Percentiles rank a stretch among this genome's conserved stretches.
Evolutionary conservation across 1,140 invertebrate species (phyloP).

Genomic region (Bemisia tabaci): DNA sequence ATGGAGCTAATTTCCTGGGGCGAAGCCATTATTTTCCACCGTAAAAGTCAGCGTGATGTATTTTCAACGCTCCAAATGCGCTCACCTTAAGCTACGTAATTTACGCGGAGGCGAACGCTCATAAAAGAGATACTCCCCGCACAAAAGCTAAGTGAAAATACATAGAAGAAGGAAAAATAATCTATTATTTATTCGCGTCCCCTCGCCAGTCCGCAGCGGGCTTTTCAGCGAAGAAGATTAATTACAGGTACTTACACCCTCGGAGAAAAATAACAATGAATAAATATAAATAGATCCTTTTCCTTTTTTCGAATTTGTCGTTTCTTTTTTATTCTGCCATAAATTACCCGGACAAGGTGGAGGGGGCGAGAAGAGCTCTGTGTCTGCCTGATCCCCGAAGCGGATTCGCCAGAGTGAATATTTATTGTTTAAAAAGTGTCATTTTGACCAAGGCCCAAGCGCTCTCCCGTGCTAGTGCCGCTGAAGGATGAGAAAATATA

Average conservation of each 20-base stretch:
- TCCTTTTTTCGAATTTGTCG: neutral
- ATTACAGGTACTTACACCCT: neutral
- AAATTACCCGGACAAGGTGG: neutral
- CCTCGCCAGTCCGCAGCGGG: neutral
- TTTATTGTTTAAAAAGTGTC: neutral
- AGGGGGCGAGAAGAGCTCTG: neutral
- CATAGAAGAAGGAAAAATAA: neutral
- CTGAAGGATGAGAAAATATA: neutral
- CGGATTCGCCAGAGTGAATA: neutral
- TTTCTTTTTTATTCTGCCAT: neutral
- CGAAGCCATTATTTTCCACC: neutral
- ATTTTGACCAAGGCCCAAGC: neutral
- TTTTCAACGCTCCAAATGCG: neutral
- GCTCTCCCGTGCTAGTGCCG: neutral
- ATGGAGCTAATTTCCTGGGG: neutral
- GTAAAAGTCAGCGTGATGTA: neutral
- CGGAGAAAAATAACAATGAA: neutral
- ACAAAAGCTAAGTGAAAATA: neutral
- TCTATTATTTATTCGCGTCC: neutral
- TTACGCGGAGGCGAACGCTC: neutral
- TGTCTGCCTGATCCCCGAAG: neutral
- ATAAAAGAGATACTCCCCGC: neutral
- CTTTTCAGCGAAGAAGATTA: neutral
- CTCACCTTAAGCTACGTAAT: neutral
- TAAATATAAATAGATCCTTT: neutral